phyloP scores from a whole-genome alignment of 2,113 vertebrate genomes.

The Nothobranchius furzeri region DNA sequence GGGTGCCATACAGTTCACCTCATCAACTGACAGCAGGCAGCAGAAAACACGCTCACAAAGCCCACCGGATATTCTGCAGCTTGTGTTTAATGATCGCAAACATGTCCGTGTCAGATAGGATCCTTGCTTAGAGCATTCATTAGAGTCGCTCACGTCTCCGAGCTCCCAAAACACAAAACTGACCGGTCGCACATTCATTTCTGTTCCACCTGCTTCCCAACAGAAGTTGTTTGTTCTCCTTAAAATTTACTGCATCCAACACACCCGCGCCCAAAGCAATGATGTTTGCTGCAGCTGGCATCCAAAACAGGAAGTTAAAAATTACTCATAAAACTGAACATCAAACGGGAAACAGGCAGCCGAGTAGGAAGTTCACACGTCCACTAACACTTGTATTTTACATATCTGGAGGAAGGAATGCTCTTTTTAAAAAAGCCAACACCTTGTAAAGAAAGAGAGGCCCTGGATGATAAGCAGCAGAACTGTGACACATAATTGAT shows the following conservation, averaged over 20 bases:
- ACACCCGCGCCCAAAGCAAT: conserved; percentile 8
- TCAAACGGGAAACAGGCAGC: conserved; percentile 56
- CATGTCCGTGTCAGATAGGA: conserved; percentile 12
- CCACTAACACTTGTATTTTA: conserved; percentile 29
- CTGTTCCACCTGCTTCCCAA: not conserved
- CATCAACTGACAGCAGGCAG: conserved; percentile 47
- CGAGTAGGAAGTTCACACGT: conserved; percentile 32
- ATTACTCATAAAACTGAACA: conserved; percentile 60
- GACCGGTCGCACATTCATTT: not conserved
- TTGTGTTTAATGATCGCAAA: conserved; percentile 5
- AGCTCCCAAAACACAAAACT: not conserved
- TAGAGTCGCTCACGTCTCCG: not conserved
- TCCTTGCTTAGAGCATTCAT: not conserved
- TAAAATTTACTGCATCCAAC: conserved; percentile 10
- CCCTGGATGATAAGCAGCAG: not conserved
- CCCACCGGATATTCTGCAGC: conserved; percentile 5
- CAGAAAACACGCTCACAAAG: conserved; percentile 22
- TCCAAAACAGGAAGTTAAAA: conserved; percentile 49
- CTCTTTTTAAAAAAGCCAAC: conserved; percentile 37
- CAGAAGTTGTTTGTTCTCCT: not conserved
- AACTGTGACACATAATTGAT: not conserved
- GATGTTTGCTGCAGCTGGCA: conserved; percentile 17
- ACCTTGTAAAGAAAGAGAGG: conserved; percentile 54
- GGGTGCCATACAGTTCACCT: conserved; percentile 52
- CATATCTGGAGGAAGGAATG: conserved; percentile 14